Evolutionary conservation across 2,113 vertebrate species (phyloP).

Genomic region (Hemiprocne comata): DNA sequence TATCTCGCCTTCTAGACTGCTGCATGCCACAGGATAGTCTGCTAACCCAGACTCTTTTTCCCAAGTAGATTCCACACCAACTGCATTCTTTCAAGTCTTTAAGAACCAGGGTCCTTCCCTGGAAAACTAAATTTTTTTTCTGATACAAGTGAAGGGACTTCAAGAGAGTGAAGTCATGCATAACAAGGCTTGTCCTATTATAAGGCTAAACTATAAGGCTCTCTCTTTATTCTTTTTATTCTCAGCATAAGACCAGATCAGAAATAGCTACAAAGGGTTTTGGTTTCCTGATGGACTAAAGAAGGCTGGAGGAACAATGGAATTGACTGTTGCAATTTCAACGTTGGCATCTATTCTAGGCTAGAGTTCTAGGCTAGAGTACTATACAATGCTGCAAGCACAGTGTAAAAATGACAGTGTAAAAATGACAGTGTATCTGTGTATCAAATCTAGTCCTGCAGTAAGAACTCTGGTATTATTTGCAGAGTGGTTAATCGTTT

Average conservation of each 20-base stretch:
- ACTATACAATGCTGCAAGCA: background rate
- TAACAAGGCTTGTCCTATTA: background rate
- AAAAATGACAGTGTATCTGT: background rate
- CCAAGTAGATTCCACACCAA: background rate
- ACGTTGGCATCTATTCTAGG: background rate
- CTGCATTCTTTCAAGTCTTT: background rate
- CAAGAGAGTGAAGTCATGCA: background rate
- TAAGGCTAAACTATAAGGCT: constrained; percentile 16
- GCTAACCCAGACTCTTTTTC: background rate
- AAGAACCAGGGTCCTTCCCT: background rate
- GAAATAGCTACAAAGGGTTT: constrained; percentile 48
- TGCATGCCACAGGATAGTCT: background rate
- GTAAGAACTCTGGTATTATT: background rate
- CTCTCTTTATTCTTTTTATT: constrained; percentile 33
- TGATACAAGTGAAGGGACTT: background rate
- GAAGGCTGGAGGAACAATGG: background rate
- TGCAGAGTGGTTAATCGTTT: constrained; percentile 38
- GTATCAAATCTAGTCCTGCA: background rate
- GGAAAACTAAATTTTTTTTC: background rate
- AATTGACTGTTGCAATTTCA: background rate
- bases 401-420: background rate
- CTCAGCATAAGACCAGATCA: constrained; percentile 21
- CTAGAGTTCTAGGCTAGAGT: background rate
- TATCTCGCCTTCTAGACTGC: background rate
- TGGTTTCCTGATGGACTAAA: background rate